A percentile compares a stretch with the other conserved stretches of the same genome.
These are phyloP conservation scores for Lepidurus apus DNA, from an alignment of 1,140 invertebrate genomes.

Conservation along the genomic window DNA sequence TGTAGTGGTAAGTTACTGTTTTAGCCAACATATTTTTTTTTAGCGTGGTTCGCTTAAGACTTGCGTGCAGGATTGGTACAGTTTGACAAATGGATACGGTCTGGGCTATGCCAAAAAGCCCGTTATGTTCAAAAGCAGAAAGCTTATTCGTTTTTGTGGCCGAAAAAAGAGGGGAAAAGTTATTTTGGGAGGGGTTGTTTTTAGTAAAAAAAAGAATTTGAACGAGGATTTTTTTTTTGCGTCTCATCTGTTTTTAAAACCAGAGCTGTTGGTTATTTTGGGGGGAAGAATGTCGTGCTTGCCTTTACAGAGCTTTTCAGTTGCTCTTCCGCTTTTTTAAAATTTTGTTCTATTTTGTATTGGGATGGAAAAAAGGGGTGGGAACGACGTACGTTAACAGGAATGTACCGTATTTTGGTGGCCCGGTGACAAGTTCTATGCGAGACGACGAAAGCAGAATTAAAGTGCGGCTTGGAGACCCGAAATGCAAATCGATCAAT, in stretches of 20 bases:
- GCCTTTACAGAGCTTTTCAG: neutral
- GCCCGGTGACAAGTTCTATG: too few relatives aligned
- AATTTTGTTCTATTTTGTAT: neutral
- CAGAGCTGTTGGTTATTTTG: slow-evolving; percentile 4
- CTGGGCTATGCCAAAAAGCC: neutral
- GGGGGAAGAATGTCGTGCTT: slow-evolving; percentile 1
- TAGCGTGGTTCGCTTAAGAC: neutral
- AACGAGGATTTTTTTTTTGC: neutral
- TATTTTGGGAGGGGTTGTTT: slow-evolving; percentile 15
- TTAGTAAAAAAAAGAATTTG: neutral
- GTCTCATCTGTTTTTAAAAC: slow-evolving; percentile 7
- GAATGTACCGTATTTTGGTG: too few relatives aligned
- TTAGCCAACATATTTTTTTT: neutral
- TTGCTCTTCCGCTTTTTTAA: neutral
- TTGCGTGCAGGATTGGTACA: neutral
- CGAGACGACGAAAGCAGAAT: too few relatives aligned
- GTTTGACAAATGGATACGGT: slow-evolving; percentile 2
- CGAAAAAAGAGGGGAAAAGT: neutral
- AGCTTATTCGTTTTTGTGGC: neutral
- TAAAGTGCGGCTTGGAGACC: neutral
- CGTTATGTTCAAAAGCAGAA: neutral
- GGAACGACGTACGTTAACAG: too few relatives aligned
- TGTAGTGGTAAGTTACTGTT: too few relatives aligned
- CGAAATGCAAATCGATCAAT: neutral
- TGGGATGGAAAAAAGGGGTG: neutral